Evolutionary conservation across 2,113 vertebrate species (phyloP).

Genomic region (Ochotona princeps): DNA sequence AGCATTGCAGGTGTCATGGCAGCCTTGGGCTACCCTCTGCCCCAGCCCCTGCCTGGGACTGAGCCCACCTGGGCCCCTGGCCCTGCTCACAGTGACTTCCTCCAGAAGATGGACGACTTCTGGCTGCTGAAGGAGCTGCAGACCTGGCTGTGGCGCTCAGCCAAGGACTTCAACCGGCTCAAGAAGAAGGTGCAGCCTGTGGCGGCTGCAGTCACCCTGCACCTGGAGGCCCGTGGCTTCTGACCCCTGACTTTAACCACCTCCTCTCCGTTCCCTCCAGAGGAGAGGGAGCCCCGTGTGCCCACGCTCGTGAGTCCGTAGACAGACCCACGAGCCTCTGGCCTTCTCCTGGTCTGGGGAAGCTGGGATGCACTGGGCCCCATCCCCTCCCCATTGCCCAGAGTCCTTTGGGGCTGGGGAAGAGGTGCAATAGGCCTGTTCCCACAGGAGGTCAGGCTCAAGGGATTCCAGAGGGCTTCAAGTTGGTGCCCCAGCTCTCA

Average conservation of each 20-base stretch:
- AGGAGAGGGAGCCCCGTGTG: neutral
- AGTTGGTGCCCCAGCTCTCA: neutral
- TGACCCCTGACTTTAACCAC: constrained; percentile 66
- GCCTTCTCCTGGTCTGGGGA: neutral
- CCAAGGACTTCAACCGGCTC: constrained; percentile 97
- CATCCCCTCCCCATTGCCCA: neutral
- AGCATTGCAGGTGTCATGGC: constrained; percentile 96
- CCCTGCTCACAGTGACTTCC: constrained; percentile 92
- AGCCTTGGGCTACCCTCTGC: constrained; percentile 91
- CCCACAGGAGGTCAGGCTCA: neutral
- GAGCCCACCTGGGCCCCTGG: constrained; percentile 78
- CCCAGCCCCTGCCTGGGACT: constrained; percentile 77
- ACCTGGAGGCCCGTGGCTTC: constrained; percentile 84
- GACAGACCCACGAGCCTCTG: neutral
- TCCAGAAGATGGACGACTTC: constrained; percentile 97
- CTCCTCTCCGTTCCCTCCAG: neutral
- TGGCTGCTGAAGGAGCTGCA: constrained; percentile 98
- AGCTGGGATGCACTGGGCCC: neutral
- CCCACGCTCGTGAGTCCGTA: constrained; percentile 53
- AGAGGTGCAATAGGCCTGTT: constrained; percentile 42
- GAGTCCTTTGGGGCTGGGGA: constrained; percentile 47
- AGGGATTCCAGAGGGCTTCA: neutral
- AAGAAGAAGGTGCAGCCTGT: constrained; percentile 91
- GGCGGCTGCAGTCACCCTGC: constrained; percentile 81
- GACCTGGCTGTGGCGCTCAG: constrained; percentile 97